These are phyloP conservation scores for Rhorus exstirpatorius DNA, from an alignment of 2,888 invertebrate genomes.

Conservation along the genomic window DNA sequence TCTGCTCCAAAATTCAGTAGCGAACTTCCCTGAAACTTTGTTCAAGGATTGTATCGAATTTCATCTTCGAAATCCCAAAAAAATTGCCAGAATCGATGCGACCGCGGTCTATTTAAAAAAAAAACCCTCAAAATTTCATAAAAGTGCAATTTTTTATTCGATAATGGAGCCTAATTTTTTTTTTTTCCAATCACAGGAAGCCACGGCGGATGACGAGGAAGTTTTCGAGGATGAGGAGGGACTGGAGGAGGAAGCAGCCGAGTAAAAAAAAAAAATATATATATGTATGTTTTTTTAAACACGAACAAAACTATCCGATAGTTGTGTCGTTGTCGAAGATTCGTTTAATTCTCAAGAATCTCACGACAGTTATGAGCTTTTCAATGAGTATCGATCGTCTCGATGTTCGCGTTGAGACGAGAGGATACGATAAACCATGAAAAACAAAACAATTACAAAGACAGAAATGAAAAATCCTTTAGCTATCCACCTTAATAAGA, in stretches of 20 bases:
- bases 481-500: conserved; percentile 60
- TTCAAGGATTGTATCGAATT: too few relatives aligned
- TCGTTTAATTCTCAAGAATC: background rate
- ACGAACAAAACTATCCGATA: conserved; percentile 6
- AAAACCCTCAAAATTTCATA: too few relatives aligned
- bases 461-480: conserved; percentile 22
- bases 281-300: conserved; percentile 1
- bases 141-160: too few relatives aligned
- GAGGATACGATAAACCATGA: background rate
- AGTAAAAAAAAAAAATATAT: conserved; percentile 60
- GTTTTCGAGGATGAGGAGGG: conserved; percentile 71
- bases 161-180: too few relatives aligned
- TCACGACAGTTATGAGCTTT: background rate
- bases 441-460: background rate
- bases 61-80: too few relatives aligned
- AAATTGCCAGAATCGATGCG: too few relatives aligned
- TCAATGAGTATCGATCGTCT: conserved; percentile 17
- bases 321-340: background rate
- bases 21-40: too few relatives aligned
- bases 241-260: conserved; percentile 69
- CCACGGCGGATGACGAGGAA: conserved; percentile 72
- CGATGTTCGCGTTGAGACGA: conserved; percentile 6
- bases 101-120: too few relatives aligned
- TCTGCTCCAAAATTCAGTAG: too few relatives aligned
- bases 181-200: conserved; percentile 63